Evolutionary conservation across 2,888 invertebrate genomes (phyloP).

Genomic region (Adelphocoris suturalis): DNA sequence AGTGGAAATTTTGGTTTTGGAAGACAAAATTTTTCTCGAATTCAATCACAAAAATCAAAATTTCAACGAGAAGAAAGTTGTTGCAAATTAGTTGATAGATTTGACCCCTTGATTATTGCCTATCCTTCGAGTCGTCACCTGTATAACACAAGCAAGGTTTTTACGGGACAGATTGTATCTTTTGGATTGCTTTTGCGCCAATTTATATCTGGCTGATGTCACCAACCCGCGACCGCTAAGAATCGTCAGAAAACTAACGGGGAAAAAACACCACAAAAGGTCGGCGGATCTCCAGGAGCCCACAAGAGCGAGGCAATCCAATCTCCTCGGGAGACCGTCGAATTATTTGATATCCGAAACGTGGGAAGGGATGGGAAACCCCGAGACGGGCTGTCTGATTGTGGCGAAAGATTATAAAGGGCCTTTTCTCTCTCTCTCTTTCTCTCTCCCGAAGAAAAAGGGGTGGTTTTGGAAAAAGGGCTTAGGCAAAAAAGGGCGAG

Average conservation of each 20-base stretch:
- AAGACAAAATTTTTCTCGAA: too few relatives aligned
- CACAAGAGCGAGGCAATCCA: neutral
- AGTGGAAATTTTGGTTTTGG: too few relatives aligned
- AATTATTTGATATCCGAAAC: constrained; percentile 49
- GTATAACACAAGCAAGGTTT: too few relatives aligned
- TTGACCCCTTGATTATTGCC: too few relatives aligned
- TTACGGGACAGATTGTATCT: too few relatives aligned
- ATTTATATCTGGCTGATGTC: neutral
- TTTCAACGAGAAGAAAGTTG: too few relatives aligned
- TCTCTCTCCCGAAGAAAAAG: neutral
- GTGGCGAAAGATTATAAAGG: constrained; percentile 64
- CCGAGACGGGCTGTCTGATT: constrained; percentile 68
- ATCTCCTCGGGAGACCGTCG: neutral
- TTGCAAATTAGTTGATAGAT: too few relatives aligned
- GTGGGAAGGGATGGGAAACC: constrained; percentile 12
- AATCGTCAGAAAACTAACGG: too few relatives aligned
- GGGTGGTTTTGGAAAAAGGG: constrained; percentile 62
- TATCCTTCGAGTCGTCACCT: too few relatives aligned
- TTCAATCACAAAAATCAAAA: too few relatives aligned
- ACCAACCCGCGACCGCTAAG: neutral
- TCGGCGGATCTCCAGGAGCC: neutral
- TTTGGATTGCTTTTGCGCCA: too few relatives aligned
- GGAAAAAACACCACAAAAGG: neutral
- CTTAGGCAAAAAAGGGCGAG: constrained; percentile 59
- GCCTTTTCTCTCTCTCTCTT: neutral